Conservation (phyloP, 2,113 vertebrate species). For the Crotalus viridis region DNA sequence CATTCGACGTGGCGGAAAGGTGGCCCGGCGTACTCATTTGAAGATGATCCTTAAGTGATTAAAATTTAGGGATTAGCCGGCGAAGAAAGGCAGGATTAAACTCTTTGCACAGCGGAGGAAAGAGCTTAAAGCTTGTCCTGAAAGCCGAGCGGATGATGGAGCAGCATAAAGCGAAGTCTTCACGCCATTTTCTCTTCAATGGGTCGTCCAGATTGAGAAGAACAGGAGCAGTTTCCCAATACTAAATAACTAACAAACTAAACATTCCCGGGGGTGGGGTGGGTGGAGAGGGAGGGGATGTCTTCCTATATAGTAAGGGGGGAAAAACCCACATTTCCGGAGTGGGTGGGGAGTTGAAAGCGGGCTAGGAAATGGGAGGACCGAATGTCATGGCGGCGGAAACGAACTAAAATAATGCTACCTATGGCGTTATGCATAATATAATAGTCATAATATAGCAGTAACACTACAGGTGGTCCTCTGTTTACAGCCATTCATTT, state of each 20-base stretch:
- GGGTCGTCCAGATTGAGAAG: neutral
- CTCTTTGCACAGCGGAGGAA: rapidly evolving
- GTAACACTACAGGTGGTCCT: too few species aligned
- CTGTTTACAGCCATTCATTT: too few species aligned
- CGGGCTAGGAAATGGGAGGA: too few species aligned
- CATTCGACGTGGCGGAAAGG: neutral
- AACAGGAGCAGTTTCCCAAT: neutral
- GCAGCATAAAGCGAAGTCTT: neutral
- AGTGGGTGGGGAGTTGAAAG: too few species aligned
- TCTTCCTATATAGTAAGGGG: neutral
- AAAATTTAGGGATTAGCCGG: neutral
- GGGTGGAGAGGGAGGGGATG: neutral
- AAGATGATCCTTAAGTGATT: neutral
- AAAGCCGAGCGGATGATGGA: neutral
- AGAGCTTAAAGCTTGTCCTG: neutral
- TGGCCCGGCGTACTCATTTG: neutral
- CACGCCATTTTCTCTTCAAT: neutral
- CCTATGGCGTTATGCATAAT: too few species aligned
- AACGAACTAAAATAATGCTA: too few species aligned
- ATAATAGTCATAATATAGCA: too few species aligned
- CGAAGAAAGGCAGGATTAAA: neutral
- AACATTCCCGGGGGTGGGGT: neutral
- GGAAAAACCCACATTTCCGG: neutral
- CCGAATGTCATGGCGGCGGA: too few species aligned
- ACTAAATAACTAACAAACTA: neutral